These are phyloP conservation scores for Meda fulgida DNA, from an alignment of 2,797 vertebrate species.

Conservation along the genomic window DNA sequence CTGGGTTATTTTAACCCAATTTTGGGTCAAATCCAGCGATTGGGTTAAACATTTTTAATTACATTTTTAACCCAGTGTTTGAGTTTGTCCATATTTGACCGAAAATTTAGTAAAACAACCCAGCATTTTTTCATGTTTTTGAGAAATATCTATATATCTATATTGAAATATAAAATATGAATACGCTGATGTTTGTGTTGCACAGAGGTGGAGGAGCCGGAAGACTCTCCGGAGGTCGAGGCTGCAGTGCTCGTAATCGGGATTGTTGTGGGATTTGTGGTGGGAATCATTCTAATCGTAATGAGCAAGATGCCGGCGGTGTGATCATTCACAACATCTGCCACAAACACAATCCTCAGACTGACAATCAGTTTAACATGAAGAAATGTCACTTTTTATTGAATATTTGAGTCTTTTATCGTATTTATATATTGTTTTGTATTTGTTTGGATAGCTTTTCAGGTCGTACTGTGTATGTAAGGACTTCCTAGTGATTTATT, in stretches of 20 bases:
- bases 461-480: not conserved
- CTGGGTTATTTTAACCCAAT: no score
- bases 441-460: not conserved
- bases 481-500: not conserved
- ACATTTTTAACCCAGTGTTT: no score
- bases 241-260: constrained; percentile 54
- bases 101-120: no score
- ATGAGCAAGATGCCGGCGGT: constrained; percentile 53
- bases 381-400: not conserved
- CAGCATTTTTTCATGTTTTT: no score
- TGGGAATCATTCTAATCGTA: constrained; percentile 56
- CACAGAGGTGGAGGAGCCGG: constrained; percentile 49
- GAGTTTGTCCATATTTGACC: no score
- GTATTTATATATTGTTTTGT: not conserved
- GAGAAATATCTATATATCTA: not conserved
- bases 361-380: not conserved
- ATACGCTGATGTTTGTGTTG: not conserved
- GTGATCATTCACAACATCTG: not conserved
- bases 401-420: not conserved
- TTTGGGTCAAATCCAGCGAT: no score
- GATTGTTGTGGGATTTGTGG: constrained; percentile 60
- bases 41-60: no score
- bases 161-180: no score
- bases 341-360: not conserved
- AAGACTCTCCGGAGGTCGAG: constrained; percentile 41